These are phyloP conservation scores for Parus major DNA, from an alignment of 2,113 vertebrate genomes.

Conservation along the genomic window DNA sequence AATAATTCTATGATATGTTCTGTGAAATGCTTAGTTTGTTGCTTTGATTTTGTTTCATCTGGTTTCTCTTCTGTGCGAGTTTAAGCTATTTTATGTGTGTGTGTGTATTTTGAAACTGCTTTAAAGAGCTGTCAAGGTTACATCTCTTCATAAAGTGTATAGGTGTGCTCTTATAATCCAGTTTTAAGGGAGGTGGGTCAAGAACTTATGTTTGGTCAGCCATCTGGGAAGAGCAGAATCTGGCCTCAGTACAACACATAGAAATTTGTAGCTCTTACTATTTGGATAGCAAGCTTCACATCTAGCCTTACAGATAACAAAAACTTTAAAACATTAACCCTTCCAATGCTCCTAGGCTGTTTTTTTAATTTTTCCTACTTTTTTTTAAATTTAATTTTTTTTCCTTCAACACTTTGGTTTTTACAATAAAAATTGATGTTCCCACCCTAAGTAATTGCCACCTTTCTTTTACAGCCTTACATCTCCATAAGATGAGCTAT, in stretches of 20 bases:
- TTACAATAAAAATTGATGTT: conserved; percentile 73
- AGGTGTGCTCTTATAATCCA: background rate
- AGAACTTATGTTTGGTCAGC: background rate
- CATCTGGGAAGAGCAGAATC: background rate
- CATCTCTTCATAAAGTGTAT: background rate
- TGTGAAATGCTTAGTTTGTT: background rate
- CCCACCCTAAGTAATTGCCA: conserved; percentile 78
- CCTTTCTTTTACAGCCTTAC: conserved; percentile 76
- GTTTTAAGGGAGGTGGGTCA: background rate
- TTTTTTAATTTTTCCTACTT: conserved; percentile 27
- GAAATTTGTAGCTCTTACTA: background rate
- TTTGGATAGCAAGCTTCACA: conserved; percentile 37
- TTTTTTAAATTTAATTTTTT: background rate
- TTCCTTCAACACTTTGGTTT: conserved; percentile 69
- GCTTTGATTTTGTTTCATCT: background rate
- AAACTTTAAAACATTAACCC: conserved; percentile 72
- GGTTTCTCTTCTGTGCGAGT: background rate
- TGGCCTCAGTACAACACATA: background rate
- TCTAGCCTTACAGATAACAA: conserved; percentile 58
- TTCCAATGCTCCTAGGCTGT: conserved; percentile 20
- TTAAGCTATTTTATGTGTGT: background rate
- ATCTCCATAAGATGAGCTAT: conserved; percentile 79
- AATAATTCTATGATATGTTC: background rate
- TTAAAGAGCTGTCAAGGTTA: background rate
- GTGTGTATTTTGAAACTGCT: background rate